Percentiles rank a stretch among this genome's conserved stretches.
Conservation (phyloP, 2,888 invertebrate genomes). For the Caenorhabditis sinica region DNA sequence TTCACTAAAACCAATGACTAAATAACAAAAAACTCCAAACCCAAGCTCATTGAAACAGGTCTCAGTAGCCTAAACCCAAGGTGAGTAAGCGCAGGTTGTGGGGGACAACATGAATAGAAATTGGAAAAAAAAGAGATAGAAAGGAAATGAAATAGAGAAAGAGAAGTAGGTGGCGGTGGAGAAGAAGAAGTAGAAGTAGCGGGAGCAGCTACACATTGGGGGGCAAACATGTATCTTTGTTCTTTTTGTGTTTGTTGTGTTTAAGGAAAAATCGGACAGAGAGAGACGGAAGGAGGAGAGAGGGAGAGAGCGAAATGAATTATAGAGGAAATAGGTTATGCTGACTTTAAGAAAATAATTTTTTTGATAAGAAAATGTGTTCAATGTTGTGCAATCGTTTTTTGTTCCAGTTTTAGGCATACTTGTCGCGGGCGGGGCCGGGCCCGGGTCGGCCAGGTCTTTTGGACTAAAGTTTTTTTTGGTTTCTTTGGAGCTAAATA, state of each 20-base stretch:
- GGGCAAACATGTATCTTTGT: constrained; percentile 53
- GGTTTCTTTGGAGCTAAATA: too few species aligned
- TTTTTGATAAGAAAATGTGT: too few species aligned
- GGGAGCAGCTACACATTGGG: constrained; percentile 17
- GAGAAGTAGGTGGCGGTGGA: background rate
- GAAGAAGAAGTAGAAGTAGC: background rate
- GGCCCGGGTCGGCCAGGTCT: too few species aligned
- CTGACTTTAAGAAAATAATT: background rate
- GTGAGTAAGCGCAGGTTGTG: background rate
- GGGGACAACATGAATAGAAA: background rate
- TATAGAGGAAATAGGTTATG: background rate
- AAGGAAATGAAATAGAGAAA: constrained; percentile 17
- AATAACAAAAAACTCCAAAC: background rate
- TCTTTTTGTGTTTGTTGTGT: constrained; percentile 33
- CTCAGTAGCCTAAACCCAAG: too few species aligned
- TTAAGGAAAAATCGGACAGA: constrained; percentile 7
- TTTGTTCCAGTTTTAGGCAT: too few species aligned
- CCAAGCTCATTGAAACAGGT: background rate
- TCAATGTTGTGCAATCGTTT: too few species aligned
- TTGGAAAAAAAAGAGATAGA: background rate
- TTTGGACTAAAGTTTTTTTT: too few species aligned
- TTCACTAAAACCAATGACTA: too few species aligned
- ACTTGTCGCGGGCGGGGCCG: too few species aligned
- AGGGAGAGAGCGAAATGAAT: background rate
- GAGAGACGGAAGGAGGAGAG: background rate